These are phyloP conservation scores for Sinocyclocheilus anophthalmus DNA, from an alignment of 2,113 vertebrate species.

Conservation along the genomic window DNA sequence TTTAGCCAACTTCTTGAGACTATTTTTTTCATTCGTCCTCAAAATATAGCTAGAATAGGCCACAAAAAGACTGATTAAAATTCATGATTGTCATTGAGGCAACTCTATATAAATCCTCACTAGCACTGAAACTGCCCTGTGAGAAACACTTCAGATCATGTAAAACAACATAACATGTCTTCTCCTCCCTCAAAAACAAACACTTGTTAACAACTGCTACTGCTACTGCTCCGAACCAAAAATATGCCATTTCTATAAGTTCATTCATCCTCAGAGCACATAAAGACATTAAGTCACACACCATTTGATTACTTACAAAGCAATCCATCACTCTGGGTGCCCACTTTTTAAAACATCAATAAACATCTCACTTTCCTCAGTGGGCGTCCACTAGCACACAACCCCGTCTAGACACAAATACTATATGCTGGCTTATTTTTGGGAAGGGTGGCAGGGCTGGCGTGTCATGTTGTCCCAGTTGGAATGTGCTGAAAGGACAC, in stretches of 20 bases:
- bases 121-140: background rate
- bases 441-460: constrained; percentile 31
- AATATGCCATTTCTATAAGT: background rate
- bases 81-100: background rate
- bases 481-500: constrained; percentile 45
- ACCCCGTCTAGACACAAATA: constrained; percentile 43
- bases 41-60: background rate
- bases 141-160: background rate
- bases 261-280: background rate
- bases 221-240: background rate
- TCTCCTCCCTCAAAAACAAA: background rate
- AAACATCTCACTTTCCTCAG: background rate
- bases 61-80: background rate
- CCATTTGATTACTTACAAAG: background rate
- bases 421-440: constrained; percentile 52
- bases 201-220: background rate
- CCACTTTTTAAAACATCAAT: constrained; percentile 3
- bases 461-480: constrained; percentile 40
- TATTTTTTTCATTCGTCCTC: background rate
- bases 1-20: no score
- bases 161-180: background rate
- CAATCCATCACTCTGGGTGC: background rate
- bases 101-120: background rate
- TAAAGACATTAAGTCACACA: background rate
- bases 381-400: background rate